A percentile compares a stretch with the other conserved stretches of the same genome.
These are phyloP conservation scores for Ctenochaetus hawaiiensis DNA, from an alignment of 2,797 vertebrate species.

Conservation along the genomic window DNA sequence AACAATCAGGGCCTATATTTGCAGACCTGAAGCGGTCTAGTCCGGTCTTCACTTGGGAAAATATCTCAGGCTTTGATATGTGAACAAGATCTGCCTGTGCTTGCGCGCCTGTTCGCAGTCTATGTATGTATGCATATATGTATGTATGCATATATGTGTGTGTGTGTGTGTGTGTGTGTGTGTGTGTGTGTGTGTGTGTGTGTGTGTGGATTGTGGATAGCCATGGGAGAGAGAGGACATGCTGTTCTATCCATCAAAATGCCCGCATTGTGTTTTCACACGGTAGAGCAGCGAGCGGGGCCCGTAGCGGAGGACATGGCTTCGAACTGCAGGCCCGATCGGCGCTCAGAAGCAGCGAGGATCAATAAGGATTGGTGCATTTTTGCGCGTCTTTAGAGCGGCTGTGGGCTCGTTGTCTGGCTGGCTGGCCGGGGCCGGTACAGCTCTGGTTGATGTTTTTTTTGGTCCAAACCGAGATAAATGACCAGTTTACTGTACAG, in stretches of 20 bases:
- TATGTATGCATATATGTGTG: conserved; percentile 2
- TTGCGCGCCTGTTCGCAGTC: conserved; percentile 31
- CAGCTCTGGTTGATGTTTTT: conserved; percentile 44
- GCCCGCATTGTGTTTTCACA: conserved; percentile 85
- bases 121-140: neutral
- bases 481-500: conserved; percentile 3
- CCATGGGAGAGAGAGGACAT: conserved; percentile 77
- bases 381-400: conserved; percentile 61
- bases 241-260: conserved; percentile 85
- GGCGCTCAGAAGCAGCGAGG: conserved; percentile 58
- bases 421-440: conserved; percentile 43
- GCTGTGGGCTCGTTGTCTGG: conserved; percentile 23
- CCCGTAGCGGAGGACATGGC: conserved; percentile 69
- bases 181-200: too few species aligned
- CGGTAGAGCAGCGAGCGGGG: conserved; percentile 69
- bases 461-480: conserved; percentile 15
- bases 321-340: conserved; percentile 64
- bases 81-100: conserved; percentile 59
- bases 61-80: conserved; percentile 58
- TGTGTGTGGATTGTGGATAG: conserved; percentile 58
- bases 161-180: neutral
- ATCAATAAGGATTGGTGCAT: conserved; percentile 71
- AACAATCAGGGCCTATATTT: conserved; percentile 62
- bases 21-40: conserved; percentile 54
- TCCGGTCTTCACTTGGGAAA: conserved; percentile 53